Base-by-base conservation (phyloP, 2,113 vertebrate genomes). In the Muntiacus muntjak region DNA sequence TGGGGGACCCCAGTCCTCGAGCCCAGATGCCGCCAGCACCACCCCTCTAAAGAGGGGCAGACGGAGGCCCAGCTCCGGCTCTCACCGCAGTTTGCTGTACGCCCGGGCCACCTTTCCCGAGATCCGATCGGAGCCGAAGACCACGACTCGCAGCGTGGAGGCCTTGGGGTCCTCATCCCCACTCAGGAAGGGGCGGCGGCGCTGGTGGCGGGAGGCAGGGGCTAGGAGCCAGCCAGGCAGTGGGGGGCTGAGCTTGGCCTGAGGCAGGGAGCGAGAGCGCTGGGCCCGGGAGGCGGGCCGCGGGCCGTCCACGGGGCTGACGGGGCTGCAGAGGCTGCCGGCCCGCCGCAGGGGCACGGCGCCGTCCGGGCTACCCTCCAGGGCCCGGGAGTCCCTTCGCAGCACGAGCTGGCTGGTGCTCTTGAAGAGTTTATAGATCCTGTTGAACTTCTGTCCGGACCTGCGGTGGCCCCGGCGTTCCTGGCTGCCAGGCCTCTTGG, bases 121-220 rank as follows among this genome's bases (percentile, higher is more conserved):
- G 91, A 99, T 99, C n/a, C 99, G 99, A 97, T 99, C 99, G 0
- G 99, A 99, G 60, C 99, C 99, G 0, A 99, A 99, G 97, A 99
- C 99, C 92, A 99, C 99, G 6, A 99, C 99, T 0, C 99, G 99
- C 84, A 99, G 98, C 0, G 99, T 99, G 12, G 98, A 98, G 23
- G 97, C 98, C 97, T 99, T 99, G 90, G 98, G 55, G 6, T 99
- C 99, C 97, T 99, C 99, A 0, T 99, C 99, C 0, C 98, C 99
- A 96, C 99, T 99, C 81, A 99, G 98, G 95, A 99, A 99, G 40
- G 99, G 99, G 78, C 99, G 99, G 15, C 99, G 99, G 36, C 99
- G 99, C 97, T 98, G 99, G 12, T 98, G 94, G 97, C 98, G 98
- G 2, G 99, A 98, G 11, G 98, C 98, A 5, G 97, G 98, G 0